These are phyloP conservation scores for Eidolon dupreanum DNA, from an alignment of 2,797 vertebrate species.

Conservation along the genomic window DNA sequence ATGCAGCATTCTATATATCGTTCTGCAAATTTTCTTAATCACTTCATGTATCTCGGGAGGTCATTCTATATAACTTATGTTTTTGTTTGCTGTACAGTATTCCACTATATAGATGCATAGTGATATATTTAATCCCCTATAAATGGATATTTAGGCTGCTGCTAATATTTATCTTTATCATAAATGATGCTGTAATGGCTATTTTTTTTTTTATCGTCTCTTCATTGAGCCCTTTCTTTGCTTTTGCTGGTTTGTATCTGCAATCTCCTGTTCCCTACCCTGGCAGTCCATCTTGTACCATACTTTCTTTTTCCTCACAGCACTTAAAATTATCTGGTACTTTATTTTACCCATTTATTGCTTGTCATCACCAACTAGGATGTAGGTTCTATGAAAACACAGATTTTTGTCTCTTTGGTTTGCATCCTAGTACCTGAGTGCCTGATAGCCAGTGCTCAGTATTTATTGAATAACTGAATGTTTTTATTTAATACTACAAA, in stretches of 20 bases:
- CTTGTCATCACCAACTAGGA: neutral
- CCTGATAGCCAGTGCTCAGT: neutral
- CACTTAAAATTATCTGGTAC: neutral
- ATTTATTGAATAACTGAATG: neutral
- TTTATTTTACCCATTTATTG: neutral
- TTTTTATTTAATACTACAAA: slow-evolving; percentile 9
- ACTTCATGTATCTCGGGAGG: neutral
- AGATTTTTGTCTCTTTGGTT: neutral
- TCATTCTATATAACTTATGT: neutral
- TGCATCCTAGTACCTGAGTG: neutral
- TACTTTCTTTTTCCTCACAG: neutral
- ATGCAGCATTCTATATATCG: neutral
- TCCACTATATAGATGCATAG: neutral
- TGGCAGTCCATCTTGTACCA: neutral
- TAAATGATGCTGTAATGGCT: neutral
- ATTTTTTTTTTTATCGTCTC: neutral
- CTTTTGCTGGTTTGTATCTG: neutral
- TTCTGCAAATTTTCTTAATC: neutral
- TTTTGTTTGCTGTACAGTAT: neutral
- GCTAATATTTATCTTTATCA: neutral
- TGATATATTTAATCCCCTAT: neutral
- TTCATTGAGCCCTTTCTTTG: neutral
- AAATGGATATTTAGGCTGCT: neutral
- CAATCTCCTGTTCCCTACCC: neutral
- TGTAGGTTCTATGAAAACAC: neutral